phyloP scores from a whole-genome alignment of 2,797 vertebrate species.

The Sitta carolinensis region DNA sequence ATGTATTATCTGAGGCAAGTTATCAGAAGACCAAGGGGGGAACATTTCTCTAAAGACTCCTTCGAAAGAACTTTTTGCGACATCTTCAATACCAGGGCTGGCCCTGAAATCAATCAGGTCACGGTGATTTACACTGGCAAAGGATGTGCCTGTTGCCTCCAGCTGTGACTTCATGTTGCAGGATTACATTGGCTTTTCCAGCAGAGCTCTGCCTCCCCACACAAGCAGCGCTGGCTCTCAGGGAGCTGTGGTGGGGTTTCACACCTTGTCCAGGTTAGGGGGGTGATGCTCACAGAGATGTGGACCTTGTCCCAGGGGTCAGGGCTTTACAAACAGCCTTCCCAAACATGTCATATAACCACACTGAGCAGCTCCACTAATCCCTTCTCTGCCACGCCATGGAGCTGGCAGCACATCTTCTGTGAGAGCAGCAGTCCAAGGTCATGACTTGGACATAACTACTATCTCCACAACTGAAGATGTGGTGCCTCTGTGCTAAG shows the following conservation, averaged over 20 bases:
- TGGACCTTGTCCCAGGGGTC: background rate
- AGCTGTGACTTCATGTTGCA: background rate
- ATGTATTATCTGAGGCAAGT: conserved; percentile 27
- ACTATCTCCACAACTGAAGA: background rate
- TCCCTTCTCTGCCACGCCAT: background rate
- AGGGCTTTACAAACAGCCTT: background rate
- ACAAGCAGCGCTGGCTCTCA: background rate
- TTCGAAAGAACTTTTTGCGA: background rate
- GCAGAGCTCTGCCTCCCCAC: background rate
- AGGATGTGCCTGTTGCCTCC: background rate
- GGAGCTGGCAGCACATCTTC: background rate
- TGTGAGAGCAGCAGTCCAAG: background rate
- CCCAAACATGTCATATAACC: background rate
- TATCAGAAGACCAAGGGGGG: background rate
- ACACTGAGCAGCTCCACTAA: background rate
- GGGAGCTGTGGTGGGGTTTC: background rate
- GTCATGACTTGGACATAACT: background rate
- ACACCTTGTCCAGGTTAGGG: background rate
- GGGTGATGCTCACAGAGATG: background rate
- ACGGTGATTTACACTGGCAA: background rate
- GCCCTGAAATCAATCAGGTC: conserved; percentile 2
- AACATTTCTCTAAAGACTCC: conserved; percentile 13
- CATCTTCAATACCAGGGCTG: background rate
- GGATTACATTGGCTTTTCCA: background rate
- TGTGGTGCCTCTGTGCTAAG: background rate